Percentiles rank a stretch among this genome's conserved stretches.
phyloP scores from a whole-genome alignment of 2,888 invertebrate species.

The Venustoraphidia nigricollis region DNA sequence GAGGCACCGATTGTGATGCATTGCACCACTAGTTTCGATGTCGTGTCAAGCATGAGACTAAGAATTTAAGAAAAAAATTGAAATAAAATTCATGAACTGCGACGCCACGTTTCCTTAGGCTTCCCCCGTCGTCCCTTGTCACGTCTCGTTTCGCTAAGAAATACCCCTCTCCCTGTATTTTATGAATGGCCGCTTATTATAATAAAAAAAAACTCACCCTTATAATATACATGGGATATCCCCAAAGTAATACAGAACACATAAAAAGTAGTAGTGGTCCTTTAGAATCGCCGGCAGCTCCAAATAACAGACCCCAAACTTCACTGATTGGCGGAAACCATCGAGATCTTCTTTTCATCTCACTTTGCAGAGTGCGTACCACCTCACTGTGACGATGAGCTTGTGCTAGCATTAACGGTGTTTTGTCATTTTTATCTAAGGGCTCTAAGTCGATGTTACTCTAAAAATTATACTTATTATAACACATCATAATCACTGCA shows the following conservation, averaged over 20 bases:
- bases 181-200: no score
- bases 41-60: no score
- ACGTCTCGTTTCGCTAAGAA: no score
- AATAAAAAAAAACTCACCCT: slow-evolving; percentile 35
- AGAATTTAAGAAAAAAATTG: no score
- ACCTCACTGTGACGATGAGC: slow-evolving; percentile 78
- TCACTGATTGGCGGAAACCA: slow-evolving; percentile 82
- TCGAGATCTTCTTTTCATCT: slow-evolving; percentile 62
- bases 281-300: slow-evolving; percentile 82
- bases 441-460: slow-evolving; percentile 77
- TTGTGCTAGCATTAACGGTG: slow-evolving; percentile 76
- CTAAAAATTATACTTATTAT: slow-evolving; percentile 24
- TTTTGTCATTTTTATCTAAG: slow-evolving; percentile 82
- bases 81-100: no score
- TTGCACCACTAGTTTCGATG: no score
- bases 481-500: background rate
- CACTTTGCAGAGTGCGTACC: slow-evolving; percentile 63
- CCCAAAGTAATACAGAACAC: slow-evolving; percentile 76
- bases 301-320: slow-evolving; percentile 78
- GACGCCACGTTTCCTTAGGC: no score
- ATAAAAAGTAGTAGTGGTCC: slow-evolving; percentile 75
- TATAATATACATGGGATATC: slow-evolving; percentile 85
- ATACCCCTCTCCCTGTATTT: no score
- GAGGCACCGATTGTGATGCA: no score
- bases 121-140: no score